Conservation (phyloP, 2,888 invertebrate species). For the Drosophila testacea region DNA sequence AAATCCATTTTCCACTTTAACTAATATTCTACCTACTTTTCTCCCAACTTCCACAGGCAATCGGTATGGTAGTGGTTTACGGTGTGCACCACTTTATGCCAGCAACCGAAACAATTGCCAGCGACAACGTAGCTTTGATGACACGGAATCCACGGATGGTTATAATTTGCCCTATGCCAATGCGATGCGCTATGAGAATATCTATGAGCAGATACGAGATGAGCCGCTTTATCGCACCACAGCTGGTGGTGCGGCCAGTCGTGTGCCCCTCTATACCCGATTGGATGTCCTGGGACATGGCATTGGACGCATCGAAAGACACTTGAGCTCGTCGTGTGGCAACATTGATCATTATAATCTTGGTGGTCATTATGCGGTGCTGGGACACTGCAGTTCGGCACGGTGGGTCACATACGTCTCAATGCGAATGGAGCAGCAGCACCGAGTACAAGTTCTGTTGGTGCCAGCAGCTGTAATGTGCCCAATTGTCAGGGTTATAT, state of each 20-base stretch:
- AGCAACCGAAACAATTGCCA: constrained; percentile 68
- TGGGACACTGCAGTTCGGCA: constrained; percentile 85
- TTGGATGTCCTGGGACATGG: constrained; percentile 87
- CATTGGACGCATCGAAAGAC: constrained; percentile 87
- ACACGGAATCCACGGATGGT: constrained; percentile 85
- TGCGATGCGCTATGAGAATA: constrained; percentile 85
- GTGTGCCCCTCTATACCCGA: constrained; percentile 85
- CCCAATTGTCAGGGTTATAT: constrained; percentile 69
- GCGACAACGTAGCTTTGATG: constrained; percentile 85
- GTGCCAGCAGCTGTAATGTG: constrained; percentile 50
- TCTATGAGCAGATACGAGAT: constrained; percentile 87
- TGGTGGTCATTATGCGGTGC: constrained; percentile 85
- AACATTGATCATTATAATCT: constrained; percentile 86
- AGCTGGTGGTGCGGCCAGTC: constrained; percentile 55
- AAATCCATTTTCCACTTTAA: too few species aligned
- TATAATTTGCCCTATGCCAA: constrained; percentile 83
- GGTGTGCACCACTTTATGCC: constrained; percentile 66
- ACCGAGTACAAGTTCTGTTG: constrained; percentile 20
- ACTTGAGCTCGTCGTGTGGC: constrained; percentile 89
- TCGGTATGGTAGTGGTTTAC: constrained; percentile 76
- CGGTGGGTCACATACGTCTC: constrained; percentile 85
- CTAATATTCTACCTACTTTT: too few species aligned
- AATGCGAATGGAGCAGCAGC: constrained; percentile 77
- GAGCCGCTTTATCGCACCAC: constrained; percentile 84
- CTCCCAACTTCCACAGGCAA: constrained; percentile 49